Conservation (phyloP, 2,113 vertebrate species). For the Sakesphorus luctuosus region DNA sequence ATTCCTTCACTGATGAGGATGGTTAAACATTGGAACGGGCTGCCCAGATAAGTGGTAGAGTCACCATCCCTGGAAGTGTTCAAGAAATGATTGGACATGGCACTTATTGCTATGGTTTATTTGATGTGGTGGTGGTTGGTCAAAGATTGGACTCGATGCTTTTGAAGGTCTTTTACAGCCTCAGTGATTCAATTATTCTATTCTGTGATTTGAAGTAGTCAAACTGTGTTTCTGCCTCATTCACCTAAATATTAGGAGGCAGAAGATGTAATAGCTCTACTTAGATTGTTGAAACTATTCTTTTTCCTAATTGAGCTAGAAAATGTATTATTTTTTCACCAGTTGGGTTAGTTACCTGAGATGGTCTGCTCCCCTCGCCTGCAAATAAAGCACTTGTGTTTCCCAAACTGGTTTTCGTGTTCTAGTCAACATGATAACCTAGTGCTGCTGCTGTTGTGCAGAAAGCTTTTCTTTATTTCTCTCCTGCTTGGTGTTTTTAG, state of each 20-base stretch:
- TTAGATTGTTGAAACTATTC: not conserved
- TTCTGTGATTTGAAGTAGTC: not conserved
- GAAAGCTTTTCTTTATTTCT: not conserved
- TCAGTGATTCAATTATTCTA: not conserved
- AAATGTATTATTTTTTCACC: rapidly evolving
- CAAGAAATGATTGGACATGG: not conserved
- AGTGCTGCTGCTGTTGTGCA: not conserved
- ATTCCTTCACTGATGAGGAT: not conserved
- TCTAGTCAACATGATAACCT: not conserved
- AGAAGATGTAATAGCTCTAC: not conserved
- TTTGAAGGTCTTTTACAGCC: not conserved
- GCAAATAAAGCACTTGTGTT: not conserved
- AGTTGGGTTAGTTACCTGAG: not conserved
- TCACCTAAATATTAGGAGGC: not conserved
- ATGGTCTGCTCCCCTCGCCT: not conserved
- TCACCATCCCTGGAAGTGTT: not conserved
- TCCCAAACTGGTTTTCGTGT: not conserved
- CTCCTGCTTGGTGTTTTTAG: not conserved
- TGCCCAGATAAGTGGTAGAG: not conserved
- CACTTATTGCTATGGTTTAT: not conserved
- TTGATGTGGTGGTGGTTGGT: not conserved
- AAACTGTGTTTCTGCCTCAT: not conserved
- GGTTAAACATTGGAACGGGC: not conserved
- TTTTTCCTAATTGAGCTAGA: not conserved
- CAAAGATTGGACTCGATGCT: not conserved